Evolutionary conservation across 2,113 vertebrate genomes (phyloP).

Genomic region (Chaetura pelagica): DNA sequence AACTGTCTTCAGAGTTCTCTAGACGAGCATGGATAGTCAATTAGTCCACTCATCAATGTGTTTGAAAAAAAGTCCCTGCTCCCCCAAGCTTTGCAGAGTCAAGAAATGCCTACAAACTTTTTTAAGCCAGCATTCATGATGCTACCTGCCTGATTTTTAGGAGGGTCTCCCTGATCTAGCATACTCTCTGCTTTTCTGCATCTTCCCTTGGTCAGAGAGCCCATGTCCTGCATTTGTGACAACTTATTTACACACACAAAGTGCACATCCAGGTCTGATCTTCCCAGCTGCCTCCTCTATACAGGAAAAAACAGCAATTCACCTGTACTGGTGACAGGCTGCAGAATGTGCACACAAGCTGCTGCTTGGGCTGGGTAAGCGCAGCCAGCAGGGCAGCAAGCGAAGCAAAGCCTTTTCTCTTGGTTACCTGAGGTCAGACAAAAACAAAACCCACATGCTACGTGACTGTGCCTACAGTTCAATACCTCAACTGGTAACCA

Average conservation of each 20-base stretch:
- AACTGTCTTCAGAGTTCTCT: not conserved
- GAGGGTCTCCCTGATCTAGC: not conserved
- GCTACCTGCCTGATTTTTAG: not conserved
- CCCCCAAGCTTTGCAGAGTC: not conserved
- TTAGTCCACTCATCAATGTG: not conserved
- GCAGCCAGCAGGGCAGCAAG: not conserved
- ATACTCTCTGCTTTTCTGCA: not conserved
- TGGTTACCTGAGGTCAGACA: not conserved
- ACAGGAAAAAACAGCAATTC: not conserved
- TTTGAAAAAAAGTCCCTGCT: not conserved
- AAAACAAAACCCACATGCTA: not conserved
- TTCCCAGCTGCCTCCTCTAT: not conserved
- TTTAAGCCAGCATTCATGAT: not conserved
- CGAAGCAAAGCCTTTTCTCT: not conserved
- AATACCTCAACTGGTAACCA: not conserved
- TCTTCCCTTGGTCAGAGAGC: not conserved
- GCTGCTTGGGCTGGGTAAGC: not conserved
- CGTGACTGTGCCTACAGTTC: not conserved
- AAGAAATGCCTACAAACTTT: not conserved
- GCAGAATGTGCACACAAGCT: not conserved
- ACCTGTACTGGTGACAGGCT: not conserved
- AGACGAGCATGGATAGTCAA: not conserved
- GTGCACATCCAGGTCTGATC: rapidly evolving
- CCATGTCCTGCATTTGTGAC: not conserved
- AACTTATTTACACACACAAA: not conserved